Conservation (phyloP, 1,140 invertebrate species). For the Drosophila subobscura region DNA sequence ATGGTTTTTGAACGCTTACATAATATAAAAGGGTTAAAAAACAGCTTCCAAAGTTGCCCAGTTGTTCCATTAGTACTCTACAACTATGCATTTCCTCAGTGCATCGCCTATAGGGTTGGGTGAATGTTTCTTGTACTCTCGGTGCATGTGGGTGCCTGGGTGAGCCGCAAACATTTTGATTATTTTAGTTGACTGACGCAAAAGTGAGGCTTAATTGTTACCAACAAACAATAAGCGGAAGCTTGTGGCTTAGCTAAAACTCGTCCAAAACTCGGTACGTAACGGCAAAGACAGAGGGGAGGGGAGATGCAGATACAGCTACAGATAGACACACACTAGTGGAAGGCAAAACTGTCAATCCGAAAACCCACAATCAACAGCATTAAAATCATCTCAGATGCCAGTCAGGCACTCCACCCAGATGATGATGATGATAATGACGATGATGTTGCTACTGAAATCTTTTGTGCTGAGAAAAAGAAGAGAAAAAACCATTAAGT, state of each 20-base stretch:
- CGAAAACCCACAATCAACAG: slow-evolving; percentile 42
- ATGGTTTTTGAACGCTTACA: too few species aligned
- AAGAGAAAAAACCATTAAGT: slow-evolving; percentile 60
- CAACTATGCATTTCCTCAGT: too few species aligned
- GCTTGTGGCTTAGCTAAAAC: slow-evolving; percentile 56
- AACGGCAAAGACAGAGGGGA: not conserved
- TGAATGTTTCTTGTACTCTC: too few species aligned
- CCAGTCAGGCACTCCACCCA: slow-evolving; percentile 49
- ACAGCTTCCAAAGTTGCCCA: too few species aligned
- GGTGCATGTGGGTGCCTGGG: slow-evolving; percentile 47
- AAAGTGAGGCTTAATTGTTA: slow-evolving; percentile 72
- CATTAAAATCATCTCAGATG: slow-evolving; percentile 53
- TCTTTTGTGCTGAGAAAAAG: slow-evolving; percentile 17
- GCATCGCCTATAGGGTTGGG: too few species aligned
- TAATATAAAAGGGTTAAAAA: too few species aligned
- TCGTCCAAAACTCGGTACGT: slow-evolving; percentile 18
- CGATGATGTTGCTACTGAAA: slow-evolving; percentile 8
- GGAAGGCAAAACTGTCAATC: slow-evolving; percentile 43
- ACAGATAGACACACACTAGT: too few species aligned
- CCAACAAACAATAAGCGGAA: slow-evolving; percentile 73
- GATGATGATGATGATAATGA: slow-evolving; percentile 25
- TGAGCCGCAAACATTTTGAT: slow-evolving; percentile 68
- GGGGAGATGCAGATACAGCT: slow-evolving; percentile 23
- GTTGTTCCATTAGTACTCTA: too few species aligned
- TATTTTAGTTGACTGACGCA: slow-evolving; percentile 61